These are phyloP conservation scores for Sebastes nivosus DNA, from an alignment of 2,797 vertebrate genomes.

Conservation along the genomic window DNA sequence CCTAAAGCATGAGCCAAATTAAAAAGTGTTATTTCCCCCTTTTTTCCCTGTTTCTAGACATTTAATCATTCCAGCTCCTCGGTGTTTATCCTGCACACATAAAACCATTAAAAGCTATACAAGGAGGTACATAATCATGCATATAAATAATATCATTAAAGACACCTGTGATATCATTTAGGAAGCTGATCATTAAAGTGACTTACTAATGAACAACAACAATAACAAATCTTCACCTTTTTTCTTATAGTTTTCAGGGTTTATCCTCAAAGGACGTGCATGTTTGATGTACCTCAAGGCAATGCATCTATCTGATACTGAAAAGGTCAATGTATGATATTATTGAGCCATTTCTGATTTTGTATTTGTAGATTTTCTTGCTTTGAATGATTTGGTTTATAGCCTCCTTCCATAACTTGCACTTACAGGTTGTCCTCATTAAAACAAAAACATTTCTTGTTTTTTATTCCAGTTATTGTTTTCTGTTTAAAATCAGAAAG, in stretches of 20 bases:
- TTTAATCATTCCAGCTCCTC: constrained; percentile 67
- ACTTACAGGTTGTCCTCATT: neutral
- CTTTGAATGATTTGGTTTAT: neutral
- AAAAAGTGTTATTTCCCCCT: constrained; percentile 72
- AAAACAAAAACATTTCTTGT: neutral
- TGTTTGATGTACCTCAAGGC: constrained; percentile 42
- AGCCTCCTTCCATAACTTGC: neutral
- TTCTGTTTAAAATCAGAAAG: neutral
- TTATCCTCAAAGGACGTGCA: constrained; percentile 8
- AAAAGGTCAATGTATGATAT: constrained; percentile 44
- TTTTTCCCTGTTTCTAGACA: constrained; percentile 68
- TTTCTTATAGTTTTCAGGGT: neutral
- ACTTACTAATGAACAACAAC: neutral
- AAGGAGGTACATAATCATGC: neutral
- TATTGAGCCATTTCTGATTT: constrained; percentile 24
- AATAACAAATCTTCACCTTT: neutral
- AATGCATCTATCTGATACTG: constrained; percentile 9
- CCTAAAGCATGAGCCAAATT: constrained; percentile 78
- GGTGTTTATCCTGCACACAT: constrained; percentile 27
- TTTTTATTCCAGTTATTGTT: neutral
- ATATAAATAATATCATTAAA: neutral
- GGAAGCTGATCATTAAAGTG: neutral
- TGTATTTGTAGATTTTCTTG: neutral
- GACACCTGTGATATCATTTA: neutral
- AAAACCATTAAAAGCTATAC: neutral